Conservation (phyloP, 2,797 vertebrate genomes). For the Rhynchonycteris naso region DNA sequence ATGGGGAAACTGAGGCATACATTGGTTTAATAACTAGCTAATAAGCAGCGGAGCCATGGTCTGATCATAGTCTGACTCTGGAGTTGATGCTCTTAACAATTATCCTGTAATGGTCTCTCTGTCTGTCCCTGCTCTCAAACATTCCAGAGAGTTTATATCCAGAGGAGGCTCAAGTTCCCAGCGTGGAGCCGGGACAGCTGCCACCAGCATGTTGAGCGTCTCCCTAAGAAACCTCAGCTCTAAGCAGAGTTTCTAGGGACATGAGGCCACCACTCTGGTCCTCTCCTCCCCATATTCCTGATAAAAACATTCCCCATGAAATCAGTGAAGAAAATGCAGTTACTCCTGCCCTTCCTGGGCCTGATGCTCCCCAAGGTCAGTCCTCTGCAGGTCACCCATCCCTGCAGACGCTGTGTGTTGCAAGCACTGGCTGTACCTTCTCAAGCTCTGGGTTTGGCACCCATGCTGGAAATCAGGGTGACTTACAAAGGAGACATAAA, state of each 20-base stretch:
- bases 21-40: not conserved
- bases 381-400: not conserved
- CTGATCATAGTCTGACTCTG: not conserved
- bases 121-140: not conserved
- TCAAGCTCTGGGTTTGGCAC: not conserved
- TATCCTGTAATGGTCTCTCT: not conserved
- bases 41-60: not conserved
- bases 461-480: not conserved
- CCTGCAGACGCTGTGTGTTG: accelerated
- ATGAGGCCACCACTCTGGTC: not conserved
- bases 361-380: not conserved
- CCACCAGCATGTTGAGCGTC: not conserved
- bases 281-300: not conserved
- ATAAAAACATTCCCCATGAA: not conserved
- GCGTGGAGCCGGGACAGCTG: not conserved
- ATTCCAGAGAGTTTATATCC: slow-evolving; percentile 1
- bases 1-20: not conserved
- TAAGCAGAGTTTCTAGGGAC: not conserved
- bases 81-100: not conserved
- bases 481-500: not conserved
- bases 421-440: not conserved
- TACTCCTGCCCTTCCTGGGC: no score
- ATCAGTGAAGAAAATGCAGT: not conserved
- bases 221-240: not conserved
- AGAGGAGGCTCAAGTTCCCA: not conserved